phyloP scores from a whole-genome alignment of 2,888 invertebrate species.

The Gortyna flavago region DNA sequence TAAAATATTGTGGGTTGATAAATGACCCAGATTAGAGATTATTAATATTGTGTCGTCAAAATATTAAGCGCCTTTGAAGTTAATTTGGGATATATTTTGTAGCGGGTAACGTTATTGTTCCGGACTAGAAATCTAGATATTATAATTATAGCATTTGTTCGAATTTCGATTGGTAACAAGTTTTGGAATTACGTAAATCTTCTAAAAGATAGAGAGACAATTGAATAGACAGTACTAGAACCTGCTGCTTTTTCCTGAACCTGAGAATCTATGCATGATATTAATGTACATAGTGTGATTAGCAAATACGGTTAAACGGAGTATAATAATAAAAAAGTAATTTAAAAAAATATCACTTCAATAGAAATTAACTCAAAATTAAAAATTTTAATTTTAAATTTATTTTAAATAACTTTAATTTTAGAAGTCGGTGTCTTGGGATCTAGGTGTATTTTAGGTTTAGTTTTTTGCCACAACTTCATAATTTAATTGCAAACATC shows the following conservation, averaged over 20 bases:
- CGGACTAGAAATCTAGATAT: conserved; percentile 40
- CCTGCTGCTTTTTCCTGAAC: too few species aligned
- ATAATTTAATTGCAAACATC: neutral
- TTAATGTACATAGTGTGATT: neutral
- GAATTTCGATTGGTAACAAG: neutral
- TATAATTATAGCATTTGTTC: neutral
- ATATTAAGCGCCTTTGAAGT: conserved; percentile 57
- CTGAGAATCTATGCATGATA: neutral
- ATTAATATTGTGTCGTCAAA: conserved; percentile 63
- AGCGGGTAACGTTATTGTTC: conserved; percentile 14
- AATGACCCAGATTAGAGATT: conserved; percentile 61
- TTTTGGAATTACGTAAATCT: neutral
- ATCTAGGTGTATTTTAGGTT: too few species aligned
- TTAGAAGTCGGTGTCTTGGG: too few species aligned
- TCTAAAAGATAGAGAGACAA: neutral
- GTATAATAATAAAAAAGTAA: too few species aligned
- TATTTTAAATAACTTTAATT: too few species aligned
- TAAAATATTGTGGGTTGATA: conserved; percentile 58
- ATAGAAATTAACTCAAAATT: too few species aligned
- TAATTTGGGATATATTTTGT: conserved; percentile 43
- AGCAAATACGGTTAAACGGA: too few species aligned
- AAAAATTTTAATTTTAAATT: too few species aligned
- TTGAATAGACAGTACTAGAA: neutral
- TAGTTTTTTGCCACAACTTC: too few species aligned
- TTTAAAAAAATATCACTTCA: too few species aligned